A percentile compares a stretch with the other conserved stretches of the same genome.
Conservation (phyloP, 2,888 invertebrate genomes). For the Metopia argyrocephala region DNA sequence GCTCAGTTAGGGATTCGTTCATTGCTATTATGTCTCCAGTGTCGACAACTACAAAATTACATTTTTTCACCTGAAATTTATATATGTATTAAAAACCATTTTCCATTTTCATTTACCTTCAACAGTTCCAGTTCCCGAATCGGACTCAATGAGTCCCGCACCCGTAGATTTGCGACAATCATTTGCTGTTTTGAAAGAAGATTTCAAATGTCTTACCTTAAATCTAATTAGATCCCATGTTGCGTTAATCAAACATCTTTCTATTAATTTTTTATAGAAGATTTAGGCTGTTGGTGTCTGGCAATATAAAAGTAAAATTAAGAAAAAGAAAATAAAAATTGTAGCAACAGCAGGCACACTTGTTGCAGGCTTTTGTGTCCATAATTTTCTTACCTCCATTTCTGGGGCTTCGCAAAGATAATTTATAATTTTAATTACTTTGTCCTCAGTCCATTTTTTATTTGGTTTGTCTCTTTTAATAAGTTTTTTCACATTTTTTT, state of each 20-base stretch:
- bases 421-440: too few relatives aligned
- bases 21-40: not conserved
- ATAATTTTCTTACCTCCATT: too few relatives aligned
- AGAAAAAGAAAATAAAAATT: too few relatives aligned
- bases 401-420: too few relatives aligned
- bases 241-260: conserved; percentile 18
- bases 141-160: conserved; percentile 6
- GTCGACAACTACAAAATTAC: not conserved
- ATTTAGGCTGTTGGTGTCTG: conserved; percentile 54
- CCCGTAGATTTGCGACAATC: conserved; percentile 36
- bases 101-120: conserved; percentile 23
- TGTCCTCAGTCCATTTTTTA: too few relatives aligned
- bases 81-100: not conserved
- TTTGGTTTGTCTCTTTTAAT: too few relatives aligned
- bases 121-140: conserved; percentile 19
- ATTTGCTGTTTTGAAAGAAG: conserved; percentile 36
- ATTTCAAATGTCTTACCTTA: conserved; percentile 46
- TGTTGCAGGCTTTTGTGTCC: too few relatives aligned
- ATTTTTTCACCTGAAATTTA: not conserved
- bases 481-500: conserved; percentile 19
- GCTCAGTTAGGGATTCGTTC: too few relatives aligned
- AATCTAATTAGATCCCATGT: conserved; percentile 45
- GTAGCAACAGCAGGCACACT: too few relatives aligned
- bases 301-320: too few relatives aligned
- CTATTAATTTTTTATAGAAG: conserved; percentile 49